Percentiles rank a stretch among this genome's conserved stretches.
Evolutionary conservation across 1,140 invertebrate genomes (phyloP).

Genomic region (Gryon sp.): DNA sequence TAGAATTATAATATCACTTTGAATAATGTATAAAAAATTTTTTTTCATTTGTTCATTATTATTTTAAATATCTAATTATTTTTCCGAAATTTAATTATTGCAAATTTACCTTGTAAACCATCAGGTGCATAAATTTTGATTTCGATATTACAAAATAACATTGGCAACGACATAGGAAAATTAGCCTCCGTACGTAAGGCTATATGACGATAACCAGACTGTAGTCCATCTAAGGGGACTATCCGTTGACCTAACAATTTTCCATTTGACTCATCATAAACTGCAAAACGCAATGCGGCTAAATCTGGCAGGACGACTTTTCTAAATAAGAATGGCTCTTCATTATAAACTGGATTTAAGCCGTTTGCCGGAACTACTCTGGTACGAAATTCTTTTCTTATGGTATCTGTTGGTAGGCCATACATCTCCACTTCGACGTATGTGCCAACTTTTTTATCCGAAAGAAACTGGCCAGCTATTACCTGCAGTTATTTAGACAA

Average conservation of each 20-base stretch:
- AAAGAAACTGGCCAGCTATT: conserved; percentile 76
- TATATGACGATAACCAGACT: conserved; percentile 98
- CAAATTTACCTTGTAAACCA: conserved; percentile 93
- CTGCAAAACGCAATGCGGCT: conserved; percentile 83
- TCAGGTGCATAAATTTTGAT: conserved; percentile 99
- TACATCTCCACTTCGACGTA: conserved; percentile 94
- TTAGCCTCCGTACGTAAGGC: conserved; percentile 98
- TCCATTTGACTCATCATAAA: conserved; percentile 99
- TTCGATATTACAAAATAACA: conserved; percentile 99
- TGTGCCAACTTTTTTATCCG: conserved; percentile 80
- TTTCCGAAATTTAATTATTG: no score
- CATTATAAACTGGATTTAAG: conserved; percentile 90
- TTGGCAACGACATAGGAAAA: conserved; percentile 99
- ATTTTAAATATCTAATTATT: no score
- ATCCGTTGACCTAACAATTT: conserved; percentile 98
- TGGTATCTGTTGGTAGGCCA: conserved; percentile 90
- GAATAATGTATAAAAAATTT: neutral
- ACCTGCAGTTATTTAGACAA: no score
- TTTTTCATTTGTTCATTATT: no score
- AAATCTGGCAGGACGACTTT: conserved; percentile 97
- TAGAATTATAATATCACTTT: no score
- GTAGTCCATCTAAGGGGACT: conserved; percentile 97
- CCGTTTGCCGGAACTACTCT: conserved; percentile 89
- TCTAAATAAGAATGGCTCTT: conserved; percentile 91
- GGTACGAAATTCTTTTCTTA: conserved; percentile 90